These are phyloP conservation scores for Spinus pinus DNA, from an alignment of 2,797 vertebrate genomes.

Conservation along the genomic window DNA sequence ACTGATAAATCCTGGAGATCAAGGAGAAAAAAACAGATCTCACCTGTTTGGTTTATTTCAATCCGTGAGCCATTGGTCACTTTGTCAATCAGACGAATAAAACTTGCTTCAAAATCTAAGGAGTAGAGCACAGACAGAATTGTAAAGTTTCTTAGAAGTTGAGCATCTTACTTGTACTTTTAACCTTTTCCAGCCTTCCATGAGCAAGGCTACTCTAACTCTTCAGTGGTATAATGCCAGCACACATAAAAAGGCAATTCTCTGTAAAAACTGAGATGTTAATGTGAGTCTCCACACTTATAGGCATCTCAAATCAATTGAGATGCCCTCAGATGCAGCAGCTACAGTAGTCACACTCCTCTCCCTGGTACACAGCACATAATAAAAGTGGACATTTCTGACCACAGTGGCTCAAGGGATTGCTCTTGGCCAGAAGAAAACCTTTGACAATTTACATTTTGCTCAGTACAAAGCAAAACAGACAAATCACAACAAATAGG, in stretches of 20 bases:
- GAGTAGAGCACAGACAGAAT: not conserved
- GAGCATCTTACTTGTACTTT: not conserved
- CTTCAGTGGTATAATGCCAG: not conserved
- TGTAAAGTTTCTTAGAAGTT: not conserved
- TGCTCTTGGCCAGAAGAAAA: not conserved
- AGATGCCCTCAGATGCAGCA: not conserved
- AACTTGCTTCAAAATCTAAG: slow-evolving; percentile 97
- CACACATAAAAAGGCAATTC: not conserved
- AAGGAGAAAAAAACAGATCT: not conserved
- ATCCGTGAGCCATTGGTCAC: slow-evolving; percentile 94
- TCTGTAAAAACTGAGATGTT: not conserved
- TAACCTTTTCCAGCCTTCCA: not conserved
- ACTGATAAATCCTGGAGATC: not conserved
- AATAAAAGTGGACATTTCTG: not conserved
- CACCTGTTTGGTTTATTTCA: slow-evolving; percentile 98
- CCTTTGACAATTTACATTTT: not conserved
- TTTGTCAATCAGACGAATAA: slow-evolving; percentile 94
- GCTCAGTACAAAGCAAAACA: not conserved
- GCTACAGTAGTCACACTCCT: not conserved
- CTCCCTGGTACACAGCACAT: fast-evolving
- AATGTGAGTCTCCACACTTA: not conserved
- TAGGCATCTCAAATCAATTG: not conserved
- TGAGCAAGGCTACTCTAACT: not conserved
- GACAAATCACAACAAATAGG: not conserved
- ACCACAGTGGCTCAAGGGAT: not conserved